Evolutionary conservation across 2,797 vertebrate genomes (phyloP).

Genomic region (Etheostoma perlongum): DNA sequence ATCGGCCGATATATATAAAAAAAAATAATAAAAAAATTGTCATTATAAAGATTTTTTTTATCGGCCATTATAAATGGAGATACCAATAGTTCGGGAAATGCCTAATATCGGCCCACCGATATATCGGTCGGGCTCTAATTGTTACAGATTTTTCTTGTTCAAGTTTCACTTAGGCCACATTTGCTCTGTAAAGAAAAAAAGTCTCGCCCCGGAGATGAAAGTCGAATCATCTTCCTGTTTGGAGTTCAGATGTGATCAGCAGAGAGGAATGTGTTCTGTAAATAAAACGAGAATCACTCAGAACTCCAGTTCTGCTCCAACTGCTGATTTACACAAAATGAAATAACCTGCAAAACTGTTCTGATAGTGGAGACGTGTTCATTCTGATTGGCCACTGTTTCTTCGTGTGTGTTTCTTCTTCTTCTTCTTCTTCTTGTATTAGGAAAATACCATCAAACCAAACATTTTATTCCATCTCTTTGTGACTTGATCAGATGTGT

Average conservation of each 20-base stretch:
- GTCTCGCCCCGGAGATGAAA: conserved; percentile 24
- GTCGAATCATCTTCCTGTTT: conserved; percentile 38
- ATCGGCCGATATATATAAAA: too few species aligned
- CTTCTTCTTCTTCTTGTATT: too few species aligned
- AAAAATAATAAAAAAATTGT: too few species aligned
- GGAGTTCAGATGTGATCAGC: conserved; percentile 31
- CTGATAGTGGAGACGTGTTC: not conserved
- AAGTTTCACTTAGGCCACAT: not conserved
- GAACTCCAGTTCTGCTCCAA: conserved; percentile 4
- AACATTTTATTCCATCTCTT: not conserved
- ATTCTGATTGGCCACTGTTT: not conserved
- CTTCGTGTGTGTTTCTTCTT: too few species aligned
- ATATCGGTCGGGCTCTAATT: not conserved
- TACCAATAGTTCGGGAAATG: too few species aligned
- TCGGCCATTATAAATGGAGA: too few species aligned
- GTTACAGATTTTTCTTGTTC: not conserved
- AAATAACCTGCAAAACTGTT: not conserved
- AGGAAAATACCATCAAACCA: not conserved
- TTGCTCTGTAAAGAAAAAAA: not conserved
- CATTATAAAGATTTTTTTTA: too few species aligned
- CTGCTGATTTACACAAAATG: not conserved
- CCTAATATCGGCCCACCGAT: too few species aligned
- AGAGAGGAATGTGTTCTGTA: conserved; percentile 39
- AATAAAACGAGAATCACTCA: not conserved
- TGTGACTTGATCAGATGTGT: not conserved